Percentiles rank a stretch among this genome's conserved stretches.
phyloP scores from a whole-genome alignment of 2,113 vertebrate genomes.

The Mesembrinibis cayennensis region DNA sequence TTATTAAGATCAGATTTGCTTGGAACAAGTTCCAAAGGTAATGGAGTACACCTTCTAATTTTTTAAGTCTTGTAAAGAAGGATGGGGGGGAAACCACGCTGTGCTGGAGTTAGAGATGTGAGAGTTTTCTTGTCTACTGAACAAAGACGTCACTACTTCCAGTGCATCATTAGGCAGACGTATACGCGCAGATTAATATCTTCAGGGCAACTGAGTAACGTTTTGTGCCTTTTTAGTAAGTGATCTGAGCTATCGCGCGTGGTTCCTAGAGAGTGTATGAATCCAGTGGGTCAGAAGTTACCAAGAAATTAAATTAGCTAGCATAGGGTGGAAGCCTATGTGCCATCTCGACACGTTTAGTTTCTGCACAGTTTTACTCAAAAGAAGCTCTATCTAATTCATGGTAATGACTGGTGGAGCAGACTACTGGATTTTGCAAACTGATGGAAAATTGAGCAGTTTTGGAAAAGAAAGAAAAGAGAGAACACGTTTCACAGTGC shows the following conservation, averaged over 20 bases:
- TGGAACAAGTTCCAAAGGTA: not conserved
- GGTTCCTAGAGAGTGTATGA: rapidly evolving
- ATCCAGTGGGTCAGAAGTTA: not conserved
- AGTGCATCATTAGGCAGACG: rapidly evolving
- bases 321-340: not conserved
- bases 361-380: not conserved
- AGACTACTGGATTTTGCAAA: not conserved
- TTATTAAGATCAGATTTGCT: not conserved
- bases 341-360: not conserved
- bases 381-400: not conserved
- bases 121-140: not conserved
- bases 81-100: rapidly evolving
- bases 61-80: not conserved
- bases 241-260: not conserved
- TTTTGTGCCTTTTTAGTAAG: not conserved
- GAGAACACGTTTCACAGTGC: not conserved
- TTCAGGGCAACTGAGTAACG: not conserved
- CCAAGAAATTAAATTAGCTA: not conserved
- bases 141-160: not conserved
- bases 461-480: not conserved
- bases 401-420: not conserved
- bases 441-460: not conserved
- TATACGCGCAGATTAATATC: not conserved
- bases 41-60: not conserved
- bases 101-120: not conserved